Evolutionary conservation across 1,140 invertebrate species (phyloP), one percentile per base, ranked within the genome.

Genomic region (Oscheius sp.): DNA sequence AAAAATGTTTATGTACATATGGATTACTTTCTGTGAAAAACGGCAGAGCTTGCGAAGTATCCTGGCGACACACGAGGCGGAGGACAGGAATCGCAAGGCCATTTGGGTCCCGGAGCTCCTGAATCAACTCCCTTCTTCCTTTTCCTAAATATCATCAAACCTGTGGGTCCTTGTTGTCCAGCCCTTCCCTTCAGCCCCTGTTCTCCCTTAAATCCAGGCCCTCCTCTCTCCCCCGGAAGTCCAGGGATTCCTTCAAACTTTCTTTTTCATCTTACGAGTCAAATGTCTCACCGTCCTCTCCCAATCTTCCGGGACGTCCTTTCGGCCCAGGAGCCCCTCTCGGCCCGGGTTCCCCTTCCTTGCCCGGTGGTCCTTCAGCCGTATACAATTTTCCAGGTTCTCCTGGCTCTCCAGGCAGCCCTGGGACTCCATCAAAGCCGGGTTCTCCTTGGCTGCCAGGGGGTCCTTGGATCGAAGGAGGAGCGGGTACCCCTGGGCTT

Each of bases 281-380:
- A n/a, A n/a, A n/a, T n/a, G n/a, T n/a, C n/a, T n/a, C n/a, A 36
- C 67, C 67, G 26, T 68, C 67, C 31, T 68, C 67, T n/a, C 67
- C 67, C n/a, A 36, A 23, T 59, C 67, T 35, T 58, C 67, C 67
- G 3, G 28, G n/a, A 29, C 55, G 15, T 68, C 67, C 67, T 59
- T 68, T 68, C 3, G 52, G 49, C 29, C 67, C 67, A 0, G 67
- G 67, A 38, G 67, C 49, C 20, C 67, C 67, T 18, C 36, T 49
- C 18, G 67, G 67, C 3, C 67, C 67, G 2, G 67, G 52, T 10
- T 68, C 67, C 32, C 67, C 67, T 29, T 68, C 67, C 45, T 68
- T 68, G 28, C 67, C 67, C 2, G 67, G 67, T 36, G 67, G 67
- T 4, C 67, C 67, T 28, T 68, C 67, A 29, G 67, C 52, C 35